Base-by-base conservation (phyloP, 2,113 vertebrate species). In the Hyaena hyaena region DNA sequence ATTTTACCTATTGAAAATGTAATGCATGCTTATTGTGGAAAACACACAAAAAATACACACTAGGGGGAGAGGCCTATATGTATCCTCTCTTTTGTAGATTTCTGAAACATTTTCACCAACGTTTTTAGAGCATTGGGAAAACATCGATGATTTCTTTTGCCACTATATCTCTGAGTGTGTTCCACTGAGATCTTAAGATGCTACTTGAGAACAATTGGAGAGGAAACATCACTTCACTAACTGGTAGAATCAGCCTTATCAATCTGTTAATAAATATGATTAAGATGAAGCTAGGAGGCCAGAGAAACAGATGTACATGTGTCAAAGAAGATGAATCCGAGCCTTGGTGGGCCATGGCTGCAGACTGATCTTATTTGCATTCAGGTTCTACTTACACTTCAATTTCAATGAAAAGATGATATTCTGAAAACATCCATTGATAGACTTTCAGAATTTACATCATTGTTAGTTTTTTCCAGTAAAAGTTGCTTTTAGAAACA, bases 151-250 rank as follows among this genome's bases (percentile, higher is more conserved):
- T 93, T 96, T 95, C 28, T 83, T 63, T 79, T 93, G 74, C 66
- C 5, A 55, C 61, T 63, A 0, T 61, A n/a, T 83, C 33, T 88
- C n/a, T 68, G 53, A 9, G 0, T 17, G 8, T 91, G 86, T 43
- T 82, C 71, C 14, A 26, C 7, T 7, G 83, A 93, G 88, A 95
- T 68, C 87, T 95, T 53, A 68, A 84, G n/a, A 92, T 83, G 84
- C 74, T 90, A 90, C 94, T 92, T 97, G 83, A 92, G 93, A 94
- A 69, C 79, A 89, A 95, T 5, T n/a, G 61, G n/a, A 87, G 68
- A 97, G 82, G 33, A 97, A 84, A 28, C 45, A n/a, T 92, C 79
- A 50, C 79, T 89, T 93, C 45, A 12, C 63, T 90, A 77, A 58
- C 45, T 19, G 14, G 1, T 31, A 71, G 35, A 93, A 95, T 81